phyloP scores from a whole-genome alignment of 2,888 invertebrate species.

The Hydrotaea diabolus region DNA sequence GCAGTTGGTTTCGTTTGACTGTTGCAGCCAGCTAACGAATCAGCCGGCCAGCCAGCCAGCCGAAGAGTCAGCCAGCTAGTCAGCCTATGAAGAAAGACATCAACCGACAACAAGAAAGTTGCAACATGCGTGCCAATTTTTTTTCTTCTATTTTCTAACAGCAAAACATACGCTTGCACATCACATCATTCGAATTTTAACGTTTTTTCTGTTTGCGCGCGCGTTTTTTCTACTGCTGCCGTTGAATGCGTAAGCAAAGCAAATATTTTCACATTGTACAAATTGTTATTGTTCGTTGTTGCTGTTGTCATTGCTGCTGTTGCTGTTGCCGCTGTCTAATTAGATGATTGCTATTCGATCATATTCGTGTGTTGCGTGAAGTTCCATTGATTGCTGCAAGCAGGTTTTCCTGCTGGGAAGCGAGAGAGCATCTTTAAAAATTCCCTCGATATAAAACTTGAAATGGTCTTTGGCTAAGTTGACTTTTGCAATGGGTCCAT shows the following conservation, averaged over 20 bases:
- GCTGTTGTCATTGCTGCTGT: constrained; percentile 5
- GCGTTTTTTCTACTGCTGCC: not conserved
- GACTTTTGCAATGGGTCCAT: too few species aligned
- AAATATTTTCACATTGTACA: constrained; percentile 51
- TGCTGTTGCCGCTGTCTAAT: not conserved
- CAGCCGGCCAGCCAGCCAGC: not conserved
- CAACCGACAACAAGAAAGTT: constrained; percentile 62
- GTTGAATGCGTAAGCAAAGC: constrained; percentile 53
- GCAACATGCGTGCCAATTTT: constrained; percentile 66
- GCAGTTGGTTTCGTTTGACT: constrained; percentile 7
- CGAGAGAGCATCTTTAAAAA: too few species aligned
- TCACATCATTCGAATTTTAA: not conserved
- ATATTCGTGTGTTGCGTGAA: constrained; percentile 5
- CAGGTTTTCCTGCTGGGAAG: too few species aligned
- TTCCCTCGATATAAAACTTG: too few species aligned
- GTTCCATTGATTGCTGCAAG: not conserved
- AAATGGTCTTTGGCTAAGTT: too few species aligned
- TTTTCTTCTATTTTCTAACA: constrained; percentile 9
- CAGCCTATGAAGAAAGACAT: constrained; percentile 63
- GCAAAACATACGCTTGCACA: not conserved
- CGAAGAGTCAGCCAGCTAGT: not conserved
- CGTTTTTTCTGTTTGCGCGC: constrained; percentile 10
- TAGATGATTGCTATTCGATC: not conserved
- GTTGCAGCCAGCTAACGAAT: too few species aligned
- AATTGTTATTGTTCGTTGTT: constrained; percentile 43